phyloP scores from a whole-genome alignment of 2,113 vertebrate species.

The Zapus hudsonius region DNA sequence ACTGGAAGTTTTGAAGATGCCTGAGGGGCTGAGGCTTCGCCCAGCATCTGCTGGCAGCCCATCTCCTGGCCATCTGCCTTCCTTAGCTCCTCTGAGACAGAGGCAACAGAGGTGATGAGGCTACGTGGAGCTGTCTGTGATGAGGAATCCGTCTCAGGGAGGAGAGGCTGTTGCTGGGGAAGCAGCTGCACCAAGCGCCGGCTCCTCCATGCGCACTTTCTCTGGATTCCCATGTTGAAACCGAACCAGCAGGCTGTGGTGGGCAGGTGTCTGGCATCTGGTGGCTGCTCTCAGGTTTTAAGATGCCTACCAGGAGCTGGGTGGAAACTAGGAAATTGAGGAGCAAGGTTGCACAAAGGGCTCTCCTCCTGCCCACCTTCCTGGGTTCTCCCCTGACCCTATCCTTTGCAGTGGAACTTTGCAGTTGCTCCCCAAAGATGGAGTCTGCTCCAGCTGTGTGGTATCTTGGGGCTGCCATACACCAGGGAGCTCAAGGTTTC shows the following conservation, averaged over 20 bases:
- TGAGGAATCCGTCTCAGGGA: background rate
- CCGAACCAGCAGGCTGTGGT: background rate
- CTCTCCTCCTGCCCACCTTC: background rate
- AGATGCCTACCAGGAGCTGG: constrained; percentile 48
- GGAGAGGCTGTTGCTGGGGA: background rate
- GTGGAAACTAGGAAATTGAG: constrained; percentile 23
- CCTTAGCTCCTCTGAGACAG: background rate
- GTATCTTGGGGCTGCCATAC: background rate
- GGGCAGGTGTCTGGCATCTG: constrained; percentile 43
- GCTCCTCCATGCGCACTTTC: background rate
- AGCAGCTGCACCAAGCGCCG: background rate
- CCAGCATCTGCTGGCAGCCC: rapidly evolving
- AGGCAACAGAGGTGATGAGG: background rate
- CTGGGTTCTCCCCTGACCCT: background rate
- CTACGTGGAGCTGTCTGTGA: background rate
- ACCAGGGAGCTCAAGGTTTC: background rate
- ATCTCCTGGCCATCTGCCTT: background rate
- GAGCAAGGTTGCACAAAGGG: background rate
- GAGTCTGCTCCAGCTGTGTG: background rate
- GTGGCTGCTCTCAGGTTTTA: background rate
- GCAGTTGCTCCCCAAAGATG: background rate
- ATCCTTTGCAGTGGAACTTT: background rate
- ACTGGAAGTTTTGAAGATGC: rapidly evolving
- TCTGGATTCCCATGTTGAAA: background rate
- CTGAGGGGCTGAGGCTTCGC: background rate